phyloP scores from a whole-genome alignment of 2,888 invertebrate species.

The Nowickia ferox region DNA sequence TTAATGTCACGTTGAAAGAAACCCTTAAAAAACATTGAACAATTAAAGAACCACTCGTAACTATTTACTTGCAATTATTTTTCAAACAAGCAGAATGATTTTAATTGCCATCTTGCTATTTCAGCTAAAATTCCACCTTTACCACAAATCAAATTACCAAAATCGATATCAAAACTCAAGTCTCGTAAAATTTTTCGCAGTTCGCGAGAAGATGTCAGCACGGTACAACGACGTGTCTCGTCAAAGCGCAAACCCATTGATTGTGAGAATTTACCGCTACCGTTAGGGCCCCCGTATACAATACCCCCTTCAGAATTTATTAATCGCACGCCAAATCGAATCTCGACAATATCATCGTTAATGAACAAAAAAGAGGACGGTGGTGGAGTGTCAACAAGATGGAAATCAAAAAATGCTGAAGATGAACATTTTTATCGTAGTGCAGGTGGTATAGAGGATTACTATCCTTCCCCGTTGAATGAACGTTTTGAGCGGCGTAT shows the following conservation, averaged over 20 bases:
- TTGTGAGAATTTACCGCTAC: slow-evolving; percentile 30
- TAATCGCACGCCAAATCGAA: slow-evolving; percentile 80
- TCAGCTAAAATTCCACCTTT: slow-evolving; percentile 78
- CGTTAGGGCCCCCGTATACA: slow-evolving; percentile 43
- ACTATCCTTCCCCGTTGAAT: slow-evolving; percentile 75
- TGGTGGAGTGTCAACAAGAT: slow-evolving; percentile 47
- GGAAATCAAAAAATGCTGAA: slow-evolving; percentile 42
- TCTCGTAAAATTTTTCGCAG: slow-evolving; percentile 80
- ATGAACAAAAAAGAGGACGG: slow-evolving; percentile 75
- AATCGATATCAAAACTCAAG: slow-evolving; percentile 80
- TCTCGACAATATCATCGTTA: slow-evolving; percentile 81
- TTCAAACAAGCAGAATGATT: background rate
- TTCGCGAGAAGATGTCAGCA: slow-evolving; percentile 76
- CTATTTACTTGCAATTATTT: slow-evolving; percentile 57
- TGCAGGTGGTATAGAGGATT: slow-evolving; percentile 79
- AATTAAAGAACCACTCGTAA: slow-evolving; percentile 14
- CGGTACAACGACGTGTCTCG: slow-evolving; percentile 25
- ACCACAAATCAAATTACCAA: slow-evolving; percentile 80
- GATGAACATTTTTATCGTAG: slow-evolving; percentile 76
- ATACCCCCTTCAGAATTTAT: slow-evolving; percentile 77
- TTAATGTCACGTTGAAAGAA: slow-evolving; percentile 59
- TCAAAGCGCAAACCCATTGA: slow-evolving; percentile 41
- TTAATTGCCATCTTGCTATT: slow-evolving; percentile 53
- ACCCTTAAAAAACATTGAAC: slow-evolving; percentile 55
- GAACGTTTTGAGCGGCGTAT: slow-evolving; percentile 29